Percentiles rank a stretch among this genome's conserved stretches.
Evolutionary conservation across 2,888 invertebrate genomes (phyloP).

Genomic region (Aricia artaxerxes): DNA sequence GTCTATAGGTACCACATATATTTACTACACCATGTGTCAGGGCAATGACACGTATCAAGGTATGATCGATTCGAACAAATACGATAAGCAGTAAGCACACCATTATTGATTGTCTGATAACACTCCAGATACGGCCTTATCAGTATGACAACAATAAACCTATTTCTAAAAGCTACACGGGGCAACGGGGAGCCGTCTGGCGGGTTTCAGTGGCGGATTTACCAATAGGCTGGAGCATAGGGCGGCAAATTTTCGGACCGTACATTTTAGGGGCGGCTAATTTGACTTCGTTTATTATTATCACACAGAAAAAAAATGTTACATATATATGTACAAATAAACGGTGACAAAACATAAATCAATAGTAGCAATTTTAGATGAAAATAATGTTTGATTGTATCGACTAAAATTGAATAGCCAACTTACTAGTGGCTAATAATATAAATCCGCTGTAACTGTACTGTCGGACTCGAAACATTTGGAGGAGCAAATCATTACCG

Average conservation of each 20-base stretch:
- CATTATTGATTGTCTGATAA: conserved; percentile 48
- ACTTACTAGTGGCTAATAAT: no score
- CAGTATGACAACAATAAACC: conserved; percentile 16
- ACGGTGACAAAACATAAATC: no score
- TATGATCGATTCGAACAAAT: conserved; percentile 40
- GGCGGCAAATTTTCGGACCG: background rate
- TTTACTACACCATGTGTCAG: conserved; percentile 33
- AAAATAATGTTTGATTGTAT: no score
- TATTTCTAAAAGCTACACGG: background rate
- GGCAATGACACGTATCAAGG: conserved; percentile 40
- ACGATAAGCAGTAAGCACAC: conserved; percentile 43
- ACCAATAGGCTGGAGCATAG: background rate
- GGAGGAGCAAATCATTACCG: background rate
- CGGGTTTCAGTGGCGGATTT: background rate
- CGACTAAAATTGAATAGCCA: no score
- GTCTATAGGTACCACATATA: background rate
- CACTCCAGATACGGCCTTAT: background rate
- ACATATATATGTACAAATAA: no score
- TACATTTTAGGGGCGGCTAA: background rate
- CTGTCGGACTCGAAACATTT: background rate
- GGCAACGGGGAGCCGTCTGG: background rate
- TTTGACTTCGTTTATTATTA: no score
- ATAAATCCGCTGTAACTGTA: no score
- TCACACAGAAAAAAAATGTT: no score
- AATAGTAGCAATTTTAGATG: no score